phyloP scores from a whole-genome alignment of 2,797 vertebrate species.

The Mormyrus hasselquistii region DNA sequence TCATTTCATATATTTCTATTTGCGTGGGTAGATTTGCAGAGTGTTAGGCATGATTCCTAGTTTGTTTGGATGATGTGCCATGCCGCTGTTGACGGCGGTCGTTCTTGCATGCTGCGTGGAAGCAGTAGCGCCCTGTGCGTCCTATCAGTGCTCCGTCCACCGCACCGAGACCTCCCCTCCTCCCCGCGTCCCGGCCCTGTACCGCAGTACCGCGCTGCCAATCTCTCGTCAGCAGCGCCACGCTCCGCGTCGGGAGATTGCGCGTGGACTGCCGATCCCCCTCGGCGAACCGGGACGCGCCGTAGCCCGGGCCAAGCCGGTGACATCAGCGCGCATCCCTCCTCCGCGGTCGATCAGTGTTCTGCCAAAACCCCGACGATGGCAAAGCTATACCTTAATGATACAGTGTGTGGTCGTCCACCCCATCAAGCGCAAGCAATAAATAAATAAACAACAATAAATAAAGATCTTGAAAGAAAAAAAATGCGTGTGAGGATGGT shows the following conservation, averaged over 20 bases:
- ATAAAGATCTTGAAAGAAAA: not conserved
- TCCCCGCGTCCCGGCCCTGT: not conserved
- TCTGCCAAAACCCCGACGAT: not conserved
- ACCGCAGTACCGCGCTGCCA: not conserved
- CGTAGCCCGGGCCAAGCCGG: not conserved
- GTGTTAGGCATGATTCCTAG: constrained; percentile 1
- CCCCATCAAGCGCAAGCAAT: not conserved
- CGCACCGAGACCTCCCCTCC: not conserved
- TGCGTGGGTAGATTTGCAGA: constrained; percentile 3
- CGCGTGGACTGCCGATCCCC: not conserved
- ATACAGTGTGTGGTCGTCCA: not conserved
- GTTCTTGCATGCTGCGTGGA: not conserved
- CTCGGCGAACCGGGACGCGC: constrained; percentile 13
- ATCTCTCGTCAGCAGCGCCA: constrained; percentile 5
- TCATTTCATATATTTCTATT: not conserved
- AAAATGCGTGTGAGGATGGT: not conserved
- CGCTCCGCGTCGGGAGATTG: not conserved
- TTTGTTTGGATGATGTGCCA: not conserved
- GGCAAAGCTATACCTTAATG: not conserved
- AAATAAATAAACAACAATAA: not conserved
- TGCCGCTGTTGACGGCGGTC: not conserved
- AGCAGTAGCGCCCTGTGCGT: not conserved
- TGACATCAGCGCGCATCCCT: not conserved
- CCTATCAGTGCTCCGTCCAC: constrained; percentile 1
- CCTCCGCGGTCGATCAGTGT: not conserved